A percentile compares a stretch with the other conserved stretches of the same genome.
These are phyloP conservation scores for Paedocypris micromegethes DNA, from an alignment of 2,797 vertebrate genomes.

Conservation along the genomic window DNA sequence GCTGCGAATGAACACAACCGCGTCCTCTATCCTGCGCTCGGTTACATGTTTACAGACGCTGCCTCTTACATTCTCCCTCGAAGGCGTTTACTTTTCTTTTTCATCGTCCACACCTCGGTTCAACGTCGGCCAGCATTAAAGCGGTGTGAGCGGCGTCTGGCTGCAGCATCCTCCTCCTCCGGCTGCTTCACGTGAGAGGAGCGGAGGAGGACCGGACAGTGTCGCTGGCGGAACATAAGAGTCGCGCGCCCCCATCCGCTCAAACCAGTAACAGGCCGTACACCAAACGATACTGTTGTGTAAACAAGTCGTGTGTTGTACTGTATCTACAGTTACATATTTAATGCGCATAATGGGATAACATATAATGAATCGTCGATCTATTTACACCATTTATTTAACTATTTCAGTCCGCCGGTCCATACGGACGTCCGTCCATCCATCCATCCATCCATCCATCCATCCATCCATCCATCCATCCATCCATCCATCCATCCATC, in stretches of 20 bases:
- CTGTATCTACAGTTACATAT: too few relatives aligned
- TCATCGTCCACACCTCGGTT: slow-evolving; percentile 26
- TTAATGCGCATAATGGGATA: too few relatives aligned
- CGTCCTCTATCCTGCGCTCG: slow-evolving; percentile 46
- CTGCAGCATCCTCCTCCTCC: slow-evolving; percentile 26
- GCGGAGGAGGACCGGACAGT: slow-evolving; percentile 20
- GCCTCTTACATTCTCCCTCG: slow-evolving; percentile 15
- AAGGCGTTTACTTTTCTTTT: slow-evolving; percentile 29
- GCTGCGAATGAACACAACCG: slow-evolving; percentile 26
- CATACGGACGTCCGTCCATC: too few relatives aligned
- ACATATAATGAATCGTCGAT: too few relatives aligned
- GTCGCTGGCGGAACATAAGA: slow-evolving; percentile 3
- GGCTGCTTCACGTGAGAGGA: slow-evolving; percentile 11
- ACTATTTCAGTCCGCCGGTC: too few relatives aligned
- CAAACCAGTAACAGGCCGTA: too few relatives aligned
- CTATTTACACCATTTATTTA: too few relatives aligned
- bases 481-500: too few relatives aligned
- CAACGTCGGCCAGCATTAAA: slow-evolving; percentile 18
- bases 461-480: too few relatives aligned
- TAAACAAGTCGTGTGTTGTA: too few relatives aligned
- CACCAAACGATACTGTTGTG: too few relatives aligned
- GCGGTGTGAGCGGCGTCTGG: slow-evolving; percentile 1
- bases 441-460: too few relatives aligned
- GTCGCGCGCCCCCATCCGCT: slow-evolving; percentile 24
- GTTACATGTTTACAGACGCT: slow-evolving; percentile 42